phyloP scores from a whole-genome alignment of 2,113 vertebrate species.

The Cisticola juncidis region DNA sequence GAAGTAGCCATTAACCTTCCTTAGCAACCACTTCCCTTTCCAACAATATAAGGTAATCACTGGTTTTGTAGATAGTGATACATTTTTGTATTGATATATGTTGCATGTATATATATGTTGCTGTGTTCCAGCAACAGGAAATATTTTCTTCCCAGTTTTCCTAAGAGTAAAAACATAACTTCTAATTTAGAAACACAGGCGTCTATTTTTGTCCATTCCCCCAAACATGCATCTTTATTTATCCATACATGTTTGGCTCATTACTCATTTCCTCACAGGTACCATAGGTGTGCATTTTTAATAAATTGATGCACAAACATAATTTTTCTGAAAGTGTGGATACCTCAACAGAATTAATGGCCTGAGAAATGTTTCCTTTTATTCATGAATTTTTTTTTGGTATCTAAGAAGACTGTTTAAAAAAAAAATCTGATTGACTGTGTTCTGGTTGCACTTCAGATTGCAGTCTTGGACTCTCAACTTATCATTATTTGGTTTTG shows the following conservation, averaged over 20 bases:
- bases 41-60: background rate
- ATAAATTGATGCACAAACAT: background rate
- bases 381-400: background rate
- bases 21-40: background rate
- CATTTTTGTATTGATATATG: background rate
- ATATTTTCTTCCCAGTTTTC: background rate
- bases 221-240: background rate
- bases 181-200: background rate
- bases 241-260: background rate
- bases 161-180: background rate
- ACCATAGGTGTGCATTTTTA: background rate
- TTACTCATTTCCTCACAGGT: background rate
- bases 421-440: background rate
- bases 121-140: background rate
- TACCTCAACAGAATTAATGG: background rate
- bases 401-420: background rate
- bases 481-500: background rate
- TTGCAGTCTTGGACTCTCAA: background rate
- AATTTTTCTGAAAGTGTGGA: background rate
- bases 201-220: background rate
- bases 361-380: background rate
- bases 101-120: background rate
- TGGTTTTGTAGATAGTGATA: background rate
- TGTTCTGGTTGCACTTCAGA: background rate
- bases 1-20: background rate